phyloP scores from a whole-genome alignment of 2,797 vertebrate genomes.

The Arremon aurantiirostris region DNA sequence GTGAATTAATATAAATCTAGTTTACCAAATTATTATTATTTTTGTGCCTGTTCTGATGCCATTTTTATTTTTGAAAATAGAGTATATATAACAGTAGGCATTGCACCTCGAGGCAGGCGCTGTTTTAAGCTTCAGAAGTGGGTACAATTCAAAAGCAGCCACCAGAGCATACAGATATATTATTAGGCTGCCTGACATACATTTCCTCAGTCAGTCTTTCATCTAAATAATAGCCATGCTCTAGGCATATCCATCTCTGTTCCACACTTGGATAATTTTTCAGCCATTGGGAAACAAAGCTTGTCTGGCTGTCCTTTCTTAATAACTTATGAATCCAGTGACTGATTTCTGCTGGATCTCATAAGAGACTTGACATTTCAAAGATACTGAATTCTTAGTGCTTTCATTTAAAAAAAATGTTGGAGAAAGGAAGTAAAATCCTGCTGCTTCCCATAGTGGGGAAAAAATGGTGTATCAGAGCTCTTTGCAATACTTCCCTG shows the following conservation, averaged over 20 bases:
- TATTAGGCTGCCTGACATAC: neutral
- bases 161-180: neutral
- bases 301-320: neutral
- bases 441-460: accelerated
- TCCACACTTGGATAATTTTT: neutral
- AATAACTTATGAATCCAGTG: neutral
- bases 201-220: neutral
- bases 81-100: neutral
- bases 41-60: neutral
- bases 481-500: neutral
- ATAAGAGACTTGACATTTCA: neutral
- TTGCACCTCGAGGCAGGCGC: neutral
- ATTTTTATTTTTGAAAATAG: neutral
- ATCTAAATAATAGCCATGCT: neutral
- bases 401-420: neutral
- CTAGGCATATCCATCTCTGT: neutral
- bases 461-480: accelerated
- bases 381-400: neutral
- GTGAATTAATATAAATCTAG: neutral
- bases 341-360: neutral
- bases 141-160: neutral
- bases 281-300: neutral
- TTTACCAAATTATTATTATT: neutral
- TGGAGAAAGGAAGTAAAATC: neutral
- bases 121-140: neutral